Base-by-base conservation (phyloP, 2,888 invertebrate genomes). In the Sclerodermus sp. region DNA sequence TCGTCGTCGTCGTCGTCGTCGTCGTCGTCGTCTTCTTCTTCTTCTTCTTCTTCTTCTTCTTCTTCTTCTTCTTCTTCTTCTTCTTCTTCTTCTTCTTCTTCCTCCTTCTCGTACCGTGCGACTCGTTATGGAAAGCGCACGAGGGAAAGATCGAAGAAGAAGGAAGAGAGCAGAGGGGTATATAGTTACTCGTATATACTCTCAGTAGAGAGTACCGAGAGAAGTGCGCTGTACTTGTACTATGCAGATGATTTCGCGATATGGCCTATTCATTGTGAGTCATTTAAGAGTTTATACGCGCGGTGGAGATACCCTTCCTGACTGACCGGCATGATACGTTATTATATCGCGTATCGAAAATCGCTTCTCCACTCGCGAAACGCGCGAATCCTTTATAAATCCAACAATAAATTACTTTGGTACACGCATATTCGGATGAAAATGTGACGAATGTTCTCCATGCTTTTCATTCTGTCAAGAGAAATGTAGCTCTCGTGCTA, bases 211-310 rank as follows among this genome's bases (percentile, higher is more conserved):
- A 62, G 60, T 62, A 64, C n/a, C 57, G 57, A 61, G 66, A 62
- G 66, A 68, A 69, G 68, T 61, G 60, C 57, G 47, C 57, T 55
- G n/a, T n/a, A 57, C 72, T 67, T 71, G 71, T 70, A 66, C 71
- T 71, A 73, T 72, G 73, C 72, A 74, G 74, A 74, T 74, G 71
- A 72, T 73, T 73, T 62, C 66, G 58, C 69, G 74, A 74, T 74
- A 73, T 66, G 65, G 66, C 60, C 71, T 70, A 73, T 73, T 72
- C 72, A 72, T 70, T 73, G 73, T 64, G 71, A 73, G 67, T 72
- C 69, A 72, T 72, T 73, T 68, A 61, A 67, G 67, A 68, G 61
- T 68, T 67, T 71, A 67, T 66, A 62, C 66, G 63, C 52, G 58
- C 60, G 62, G 49, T 61, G 67, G 49, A 49, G 34, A 36, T 49